Conservation (phyloP, 2,797 vertebrate genomes). For the Lepidocolaptes lacrymiger region DNA sequence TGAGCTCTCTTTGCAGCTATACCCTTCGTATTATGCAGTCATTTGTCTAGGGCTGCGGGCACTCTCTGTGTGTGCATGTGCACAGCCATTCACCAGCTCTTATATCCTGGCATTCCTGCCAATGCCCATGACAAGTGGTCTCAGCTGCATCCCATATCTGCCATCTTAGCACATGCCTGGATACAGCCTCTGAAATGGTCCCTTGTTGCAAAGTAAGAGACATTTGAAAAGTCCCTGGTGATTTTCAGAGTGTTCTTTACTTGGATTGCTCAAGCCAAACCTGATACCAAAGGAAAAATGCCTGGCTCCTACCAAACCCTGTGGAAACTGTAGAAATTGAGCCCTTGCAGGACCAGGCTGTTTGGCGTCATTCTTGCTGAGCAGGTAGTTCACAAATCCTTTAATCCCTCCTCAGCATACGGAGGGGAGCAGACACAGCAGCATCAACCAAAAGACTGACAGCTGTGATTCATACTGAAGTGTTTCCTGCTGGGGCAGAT, state of each 20-base stretch:
- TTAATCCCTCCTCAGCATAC: neutral
- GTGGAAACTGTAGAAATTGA: neutral
- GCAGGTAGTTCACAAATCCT: neutral
- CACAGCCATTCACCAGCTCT: neutral
- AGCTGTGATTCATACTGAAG: conserved; percentile 21
- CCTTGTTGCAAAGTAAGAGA: neutral
- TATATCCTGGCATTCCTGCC: neutral
- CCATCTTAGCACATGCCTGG: neutral
- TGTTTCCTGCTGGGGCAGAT: conserved; percentile 7
- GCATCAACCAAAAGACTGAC: conserved; percentile 2
- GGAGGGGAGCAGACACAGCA: neutral
- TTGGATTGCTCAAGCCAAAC: neutral
- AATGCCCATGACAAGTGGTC: rapidly evolving
- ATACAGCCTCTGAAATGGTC: neutral
- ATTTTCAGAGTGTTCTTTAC: neutral
- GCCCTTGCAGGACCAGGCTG: neutral
- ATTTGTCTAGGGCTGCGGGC: neutral
- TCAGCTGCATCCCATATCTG: neutral
- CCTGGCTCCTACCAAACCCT: neutral
- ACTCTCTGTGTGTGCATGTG: neutral
- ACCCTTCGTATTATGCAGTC: neutral
- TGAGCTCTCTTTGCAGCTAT: neutral
- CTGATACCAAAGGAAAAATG: neutral
- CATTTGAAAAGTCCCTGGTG: neutral
- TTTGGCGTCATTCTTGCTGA: neutral